Conservation (phyloP, 2,113 vertebrate genomes). For the Platysteira castanea region DNA sequence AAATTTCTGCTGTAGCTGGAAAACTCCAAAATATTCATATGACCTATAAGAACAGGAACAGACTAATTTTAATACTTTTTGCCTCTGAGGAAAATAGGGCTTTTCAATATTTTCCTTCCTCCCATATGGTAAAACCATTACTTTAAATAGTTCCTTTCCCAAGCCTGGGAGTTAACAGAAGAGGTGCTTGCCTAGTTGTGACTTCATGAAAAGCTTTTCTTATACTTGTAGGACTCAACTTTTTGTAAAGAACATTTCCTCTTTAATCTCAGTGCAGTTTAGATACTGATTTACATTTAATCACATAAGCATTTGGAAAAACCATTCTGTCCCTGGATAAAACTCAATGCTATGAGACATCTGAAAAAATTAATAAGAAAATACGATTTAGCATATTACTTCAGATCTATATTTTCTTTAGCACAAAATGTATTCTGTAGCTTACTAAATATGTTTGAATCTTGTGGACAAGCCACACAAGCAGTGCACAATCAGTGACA, state of each 20-base stretch:
- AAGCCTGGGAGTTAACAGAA: neutral
- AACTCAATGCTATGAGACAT: neutral
- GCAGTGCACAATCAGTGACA: neutral
- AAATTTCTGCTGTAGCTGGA: neutral
- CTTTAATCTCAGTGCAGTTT: neutral
- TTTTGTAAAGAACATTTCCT: neutral
- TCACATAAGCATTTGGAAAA: neutral
- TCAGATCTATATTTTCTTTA: neutral
- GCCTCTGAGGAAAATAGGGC: neutral
- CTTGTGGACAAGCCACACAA: neutral
- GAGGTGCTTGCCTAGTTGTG: neutral
- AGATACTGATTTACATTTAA: neutral
- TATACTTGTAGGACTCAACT: neutral
- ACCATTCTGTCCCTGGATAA: neutral
- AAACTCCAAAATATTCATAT: neutral
- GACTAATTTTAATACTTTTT: neutral
- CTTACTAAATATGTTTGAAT: neutral
- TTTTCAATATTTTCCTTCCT: neutral
- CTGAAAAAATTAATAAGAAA: neutral
- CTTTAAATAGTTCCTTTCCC: neutral
- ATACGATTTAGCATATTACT: fast-evolving
- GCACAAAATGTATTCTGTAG: neutral
- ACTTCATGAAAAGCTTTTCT: neutral
- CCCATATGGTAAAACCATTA: neutral
- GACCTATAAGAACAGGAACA: neutral